Base-by-base conservation (phyloP, 2,113 vertebrate genomes). In the Brachypodius melanocephalos region DNA sequence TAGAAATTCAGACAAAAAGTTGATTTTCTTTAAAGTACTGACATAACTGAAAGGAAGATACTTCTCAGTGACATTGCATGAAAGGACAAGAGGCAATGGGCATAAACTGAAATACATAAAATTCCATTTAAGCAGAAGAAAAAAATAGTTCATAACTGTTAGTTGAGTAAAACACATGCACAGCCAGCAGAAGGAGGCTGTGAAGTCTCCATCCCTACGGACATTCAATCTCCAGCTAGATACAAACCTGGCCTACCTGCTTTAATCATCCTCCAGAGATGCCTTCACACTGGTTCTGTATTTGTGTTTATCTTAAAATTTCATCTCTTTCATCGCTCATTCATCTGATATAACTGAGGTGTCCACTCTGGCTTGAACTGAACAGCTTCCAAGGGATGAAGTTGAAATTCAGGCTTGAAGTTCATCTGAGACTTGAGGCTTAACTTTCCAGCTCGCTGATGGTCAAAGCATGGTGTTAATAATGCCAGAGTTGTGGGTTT, bases 71-170 rank as follows among this genome's bases (percentile, higher is more conserved):
- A 15, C 11, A 15, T 42, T 51, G 7, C 9, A 19, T 31, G 25
- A 65, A 51, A 82, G 20, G 12, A 34, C 22, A 58, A 52, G n/a
- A 84, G 31, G 19, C 18, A 87, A 67, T 14, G 12, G 17, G 6
- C 42, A 77, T 20, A 38, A 78, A 59, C 6, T 36, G 24, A 85
- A 84, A 66, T 18, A 62, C 5, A 22, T 14, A 18, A 52, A 86
- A 92, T 38, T 75, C 22, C 4, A 38, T 29, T 89, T 48, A 28
- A 73, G 20, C 5, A 48, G 26, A 43, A 84, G 7, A 52, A 48
- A 80, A 78, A 22, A 31, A 0, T 1, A 13, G 3, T 8, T 76
- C 65, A 52, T 13, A 13, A 49, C 19, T 14, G 3, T 21, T 21
- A 36, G 5, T 19, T 86, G 24, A 28, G 8, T 77, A 73, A 65